phyloP scores from a whole-genome alignment of 2,888 invertebrate genomes.

The Anticlea derivata region DNA sequence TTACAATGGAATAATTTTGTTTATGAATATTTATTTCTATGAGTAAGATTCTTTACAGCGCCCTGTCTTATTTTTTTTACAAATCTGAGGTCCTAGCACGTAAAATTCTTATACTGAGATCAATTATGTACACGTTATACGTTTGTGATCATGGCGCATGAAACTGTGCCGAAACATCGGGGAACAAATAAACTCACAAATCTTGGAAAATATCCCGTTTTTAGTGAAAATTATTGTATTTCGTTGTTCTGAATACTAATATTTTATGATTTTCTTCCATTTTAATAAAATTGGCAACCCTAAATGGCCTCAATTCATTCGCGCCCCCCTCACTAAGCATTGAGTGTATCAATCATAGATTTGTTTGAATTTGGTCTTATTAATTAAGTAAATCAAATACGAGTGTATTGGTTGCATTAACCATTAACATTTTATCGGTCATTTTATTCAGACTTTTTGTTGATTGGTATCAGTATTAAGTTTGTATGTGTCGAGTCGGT shows the following conservation, averaged over 20 bases:
- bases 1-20: conserved; percentile 6
- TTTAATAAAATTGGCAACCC: conserved; percentile 66
- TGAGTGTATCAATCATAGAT: conserved; percentile 79
- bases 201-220: too few relatives aligned
- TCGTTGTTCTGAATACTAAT: background rate
- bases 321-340: conserved; percentile 52
- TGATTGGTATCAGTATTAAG: too few relatives aligned
- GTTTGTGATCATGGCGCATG: too few relatives aligned
- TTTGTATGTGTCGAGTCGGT: too few relatives aligned
- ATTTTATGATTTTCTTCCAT: background rate
- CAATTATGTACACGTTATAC: too few relatives aligned
- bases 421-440: conserved; percentile 1
- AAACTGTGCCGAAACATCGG: too few relatives aligned
- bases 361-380: conserved; percentile 81
- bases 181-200: too few relatives aligned
- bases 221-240: background rate
- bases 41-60: background rate
- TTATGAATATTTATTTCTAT: background rate
- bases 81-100: too few relatives aligned
- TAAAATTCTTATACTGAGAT: too few relatives aligned
- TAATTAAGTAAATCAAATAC: conserved; percentile 78
- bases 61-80: too few relatives aligned
- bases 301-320: conserved; percentile 38
- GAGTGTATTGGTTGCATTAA: conserved; percentile 31
- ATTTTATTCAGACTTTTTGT: too few relatives aligned